Evolutionary conservation across 2,113 vertebrate species (phyloP).

Genomic region (Rattus norvegicus): DNA sequence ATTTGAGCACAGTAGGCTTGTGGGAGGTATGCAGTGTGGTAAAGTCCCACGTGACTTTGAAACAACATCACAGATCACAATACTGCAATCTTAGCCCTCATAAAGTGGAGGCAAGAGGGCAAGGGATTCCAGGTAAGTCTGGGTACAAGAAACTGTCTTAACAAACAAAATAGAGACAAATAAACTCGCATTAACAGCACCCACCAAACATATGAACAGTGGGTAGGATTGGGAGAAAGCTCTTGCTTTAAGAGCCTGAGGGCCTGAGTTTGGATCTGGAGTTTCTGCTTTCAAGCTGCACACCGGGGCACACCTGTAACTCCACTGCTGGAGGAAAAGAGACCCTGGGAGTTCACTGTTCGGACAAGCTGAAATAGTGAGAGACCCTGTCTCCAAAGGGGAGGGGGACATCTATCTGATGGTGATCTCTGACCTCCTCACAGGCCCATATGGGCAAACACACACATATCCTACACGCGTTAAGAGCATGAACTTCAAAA

Average conservation of each 20-base stretch:
- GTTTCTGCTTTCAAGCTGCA: neutral
- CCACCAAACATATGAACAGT: neutral
- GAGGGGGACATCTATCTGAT: neutral
- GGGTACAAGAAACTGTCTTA: neutral
- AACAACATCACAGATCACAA: neutral
- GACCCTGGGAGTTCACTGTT: neutral
- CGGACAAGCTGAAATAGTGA: neutral
- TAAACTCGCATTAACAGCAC: neutral
- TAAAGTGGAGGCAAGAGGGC: neutral
- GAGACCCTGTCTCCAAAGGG: neutral
- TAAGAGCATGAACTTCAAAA: neutral
- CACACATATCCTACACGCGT: too few species aligned
- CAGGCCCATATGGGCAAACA: too few species aligned
- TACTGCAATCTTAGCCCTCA: neutral
- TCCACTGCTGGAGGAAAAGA: neutral
- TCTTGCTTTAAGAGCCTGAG: neutral
- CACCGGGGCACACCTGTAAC: neutral
- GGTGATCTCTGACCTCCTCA: neutral
- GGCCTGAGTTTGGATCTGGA: neutral
- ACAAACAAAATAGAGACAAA: neutral
- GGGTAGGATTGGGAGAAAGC: neutral
- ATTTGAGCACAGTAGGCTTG: neutral
- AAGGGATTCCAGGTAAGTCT: neutral
- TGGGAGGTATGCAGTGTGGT: accelerated
- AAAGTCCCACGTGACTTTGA: neutral